Evolutionary conservation across 30 jellyfish, hydroid and myxozoan species (phyloP).

Genomic region (Aurelia sp.): DNA sequence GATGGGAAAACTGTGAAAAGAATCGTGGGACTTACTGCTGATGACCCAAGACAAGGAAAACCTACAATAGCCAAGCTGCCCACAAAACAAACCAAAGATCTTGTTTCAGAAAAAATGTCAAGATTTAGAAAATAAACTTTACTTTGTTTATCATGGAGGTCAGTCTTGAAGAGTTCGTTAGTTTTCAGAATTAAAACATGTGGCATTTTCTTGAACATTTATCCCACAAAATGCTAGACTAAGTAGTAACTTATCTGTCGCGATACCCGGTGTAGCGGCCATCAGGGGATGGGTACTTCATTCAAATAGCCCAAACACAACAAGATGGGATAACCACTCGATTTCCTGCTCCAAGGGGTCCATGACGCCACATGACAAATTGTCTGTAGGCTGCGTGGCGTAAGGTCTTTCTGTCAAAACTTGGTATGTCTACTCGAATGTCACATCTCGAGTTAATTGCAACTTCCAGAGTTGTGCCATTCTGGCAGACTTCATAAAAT

Average conservation of each 20-base stretch:
- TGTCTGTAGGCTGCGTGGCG: constrained; percentile 3
- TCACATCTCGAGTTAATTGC: not conserved
- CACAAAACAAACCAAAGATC: not conserved
- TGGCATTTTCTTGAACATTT: too few species aligned
- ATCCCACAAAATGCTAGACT: too few species aligned
- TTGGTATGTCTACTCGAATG: constrained; percentile 8
- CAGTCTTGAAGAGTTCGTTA: too few species aligned
- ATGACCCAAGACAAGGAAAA: not conserved
- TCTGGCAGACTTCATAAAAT: too few species aligned
- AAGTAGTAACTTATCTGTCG: not conserved
- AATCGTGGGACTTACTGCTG: not conserved
- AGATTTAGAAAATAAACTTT: too few species aligned
- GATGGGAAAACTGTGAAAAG: not conserved
- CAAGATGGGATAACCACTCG: constrained; percentile 8
- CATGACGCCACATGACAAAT: constrained; percentile 19
- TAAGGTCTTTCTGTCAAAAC: not conserved
- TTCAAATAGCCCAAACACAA: not conserved
- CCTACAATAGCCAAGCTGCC: not conserved
- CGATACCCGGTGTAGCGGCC: not conserved
- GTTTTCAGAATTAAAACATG: too few species aligned
- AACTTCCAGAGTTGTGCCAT: not conserved
- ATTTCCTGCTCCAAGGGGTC: constrained; percentile 14
- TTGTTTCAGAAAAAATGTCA: not conserved
- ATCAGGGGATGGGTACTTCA: constrained; percentile 5
- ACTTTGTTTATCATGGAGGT: too few species aligned